These are phyloP conservation scores for Phania funesta DNA, from an alignment of 2,888 invertebrate genomes.

Conservation along the genomic window DNA sequence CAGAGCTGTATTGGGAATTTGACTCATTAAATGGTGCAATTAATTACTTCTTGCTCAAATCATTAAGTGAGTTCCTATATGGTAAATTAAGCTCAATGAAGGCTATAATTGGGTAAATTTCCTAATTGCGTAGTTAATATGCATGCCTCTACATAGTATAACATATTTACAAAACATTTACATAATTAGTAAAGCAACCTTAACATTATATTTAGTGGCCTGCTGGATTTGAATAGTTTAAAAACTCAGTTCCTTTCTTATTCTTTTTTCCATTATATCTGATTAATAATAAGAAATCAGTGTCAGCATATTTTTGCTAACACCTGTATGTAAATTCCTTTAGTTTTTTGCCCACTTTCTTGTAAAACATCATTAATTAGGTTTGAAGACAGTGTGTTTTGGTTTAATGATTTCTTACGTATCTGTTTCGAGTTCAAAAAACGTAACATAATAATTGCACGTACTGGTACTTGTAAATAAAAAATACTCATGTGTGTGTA, in stretches of 20 bases:
- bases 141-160: too few species aligned
- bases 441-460: slow-evolving; percentile 57
- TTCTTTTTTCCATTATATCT: background rate
- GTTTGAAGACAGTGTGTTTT: slow-evolving; percentile 58
- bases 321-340: slow-evolving; percentile 39
- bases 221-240: too few species aligned
- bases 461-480: background rate
- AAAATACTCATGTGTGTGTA: background rate
- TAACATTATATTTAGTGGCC: too few species aligned
- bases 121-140: too few species aligned
- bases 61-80: too few species aligned
- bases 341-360: slow-evolving; percentile 1
- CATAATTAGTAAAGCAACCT: too few species aligned
- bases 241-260: background rate
- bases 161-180: too few species aligned
- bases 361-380: slow-evolving; percentile 59
- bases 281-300: background rate
- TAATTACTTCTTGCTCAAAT: too few species aligned
- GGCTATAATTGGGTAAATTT: too few species aligned
- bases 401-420: slow-evolving; percentile 58
- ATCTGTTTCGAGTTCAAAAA: slow-evolving; percentile 58
- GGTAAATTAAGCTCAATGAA: too few species aligned
- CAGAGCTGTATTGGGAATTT: too few species aligned
- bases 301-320: background rate
- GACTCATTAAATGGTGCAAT: too few species aligned